phyloP scores from a whole-genome alignment of 1,140 invertebrate genomes.

The Arion vulgaris region DNA sequence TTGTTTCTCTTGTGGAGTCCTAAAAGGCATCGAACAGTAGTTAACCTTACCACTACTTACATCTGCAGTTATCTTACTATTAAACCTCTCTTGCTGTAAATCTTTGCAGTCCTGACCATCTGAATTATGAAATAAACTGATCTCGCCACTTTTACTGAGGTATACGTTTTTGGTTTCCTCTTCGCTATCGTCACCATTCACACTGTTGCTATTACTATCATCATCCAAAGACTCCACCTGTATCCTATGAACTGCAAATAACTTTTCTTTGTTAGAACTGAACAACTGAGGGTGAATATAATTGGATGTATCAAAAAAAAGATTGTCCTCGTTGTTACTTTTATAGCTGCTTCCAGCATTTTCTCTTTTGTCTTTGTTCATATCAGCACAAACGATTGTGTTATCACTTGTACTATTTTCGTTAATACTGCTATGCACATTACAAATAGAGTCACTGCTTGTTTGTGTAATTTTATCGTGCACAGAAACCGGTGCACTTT shows the following conservation, averaged over 20 bases:
- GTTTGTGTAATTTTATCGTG: constrained; percentile 44
- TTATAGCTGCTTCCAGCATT: background rate
- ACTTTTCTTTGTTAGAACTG: background rate
- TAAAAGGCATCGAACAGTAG: background rate
- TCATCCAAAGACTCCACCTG: constrained; percentile 9
- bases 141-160: background rate
- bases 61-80: background rate
- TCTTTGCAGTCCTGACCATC: background rate
- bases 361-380: background rate
- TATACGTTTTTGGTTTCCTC: background rate
- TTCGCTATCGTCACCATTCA: background rate
- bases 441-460: background rate
- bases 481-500: constrained; percentile 2
- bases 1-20: background rate
- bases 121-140: background rate
- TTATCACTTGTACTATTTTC: too few relatives aligned
- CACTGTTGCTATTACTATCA: constrained; percentile 17
- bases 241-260: constrained; percentile 17
- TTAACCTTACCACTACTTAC: background rate
- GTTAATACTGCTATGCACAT: too few relatives aligned
- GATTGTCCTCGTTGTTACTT: background rate
- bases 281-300: background rate
- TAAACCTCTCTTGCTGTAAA: background rate
- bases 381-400: too few relatives aligned
- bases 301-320: background rate